These are phyloP conservation scores for Drosophila mojavensis DNA, from an alignment of 1,140 invertebrate species.

Conservation along the genomic window DNA sequence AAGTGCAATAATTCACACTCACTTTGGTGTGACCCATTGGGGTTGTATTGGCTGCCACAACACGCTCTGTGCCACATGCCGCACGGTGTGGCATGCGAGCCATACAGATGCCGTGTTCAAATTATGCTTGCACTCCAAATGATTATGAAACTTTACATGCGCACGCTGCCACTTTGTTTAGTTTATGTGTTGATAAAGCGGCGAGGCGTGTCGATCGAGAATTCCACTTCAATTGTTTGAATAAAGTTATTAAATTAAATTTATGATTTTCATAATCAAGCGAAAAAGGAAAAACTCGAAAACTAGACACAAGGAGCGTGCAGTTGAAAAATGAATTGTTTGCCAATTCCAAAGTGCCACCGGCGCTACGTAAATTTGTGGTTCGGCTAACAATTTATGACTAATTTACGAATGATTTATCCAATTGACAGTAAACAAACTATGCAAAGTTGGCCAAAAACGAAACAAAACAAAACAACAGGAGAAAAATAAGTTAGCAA, in stretches of 20 bases:
- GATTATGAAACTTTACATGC: slow-evolving; percentile 76
- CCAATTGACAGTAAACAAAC: slow-evolving; percentile 68
- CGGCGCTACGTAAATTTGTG: slow-evolving; percentile 45
- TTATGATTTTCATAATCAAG: slow-evolving; percentile 64
- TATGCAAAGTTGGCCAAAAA: slow-evolving; percentile 32
- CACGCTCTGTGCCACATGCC: slow-evolving; percentile 35
- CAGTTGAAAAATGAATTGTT: slow-evolving; percentile 69
- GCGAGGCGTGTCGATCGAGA: slow-evolving; percentile 22
- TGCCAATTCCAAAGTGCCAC: slow-evolving; percentile 59
- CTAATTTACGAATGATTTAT: slow-evolving; percentile 75
- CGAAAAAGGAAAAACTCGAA: too few species aligned
- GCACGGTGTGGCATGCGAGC: slow-evolving; percentile 25
- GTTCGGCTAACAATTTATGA: slow-evolving; percentile 60
- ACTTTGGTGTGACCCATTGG: slow-evolving; percentile 64
- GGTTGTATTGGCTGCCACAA: slow-evolving; percentile 60
- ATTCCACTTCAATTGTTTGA: slow-evolving; percentile 43
- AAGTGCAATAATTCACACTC: slow-evolving; percentile 82
- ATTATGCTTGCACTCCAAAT: slow-evolving; percentile 22
- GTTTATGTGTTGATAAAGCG: slow-evolving; percentile 69
- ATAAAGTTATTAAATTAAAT: slow-evolving; percentile 73
- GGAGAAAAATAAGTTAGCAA: slow-evolving; percentile 24
- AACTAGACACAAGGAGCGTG: slow-evolving; percentile 13
- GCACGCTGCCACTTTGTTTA: slow-evolving; percentile 61
- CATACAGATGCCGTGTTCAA: slow-evolving; percentile 22
- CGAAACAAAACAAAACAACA: too few species aligned